Conservation (phyloP, 2,113 vertebrate genomes). For the Mionectes macconnelli region DNA sequence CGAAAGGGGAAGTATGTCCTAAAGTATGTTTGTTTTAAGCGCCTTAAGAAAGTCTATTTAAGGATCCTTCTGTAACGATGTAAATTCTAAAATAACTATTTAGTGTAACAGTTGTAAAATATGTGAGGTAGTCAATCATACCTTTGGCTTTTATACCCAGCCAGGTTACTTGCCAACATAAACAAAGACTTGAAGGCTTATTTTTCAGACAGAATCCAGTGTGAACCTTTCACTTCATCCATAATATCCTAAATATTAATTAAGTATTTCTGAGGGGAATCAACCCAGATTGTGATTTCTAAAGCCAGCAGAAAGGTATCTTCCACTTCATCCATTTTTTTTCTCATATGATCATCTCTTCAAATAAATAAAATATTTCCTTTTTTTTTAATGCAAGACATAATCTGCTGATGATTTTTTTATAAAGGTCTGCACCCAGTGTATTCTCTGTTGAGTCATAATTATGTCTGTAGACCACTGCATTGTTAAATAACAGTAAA, state of each 20-base stretch:
- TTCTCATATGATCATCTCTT: rapidly evolving
- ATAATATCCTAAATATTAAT: slow-evolving; percentile 4
- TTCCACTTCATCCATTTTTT: neutral
- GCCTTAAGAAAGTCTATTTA: slow-evolving; percentile 23
- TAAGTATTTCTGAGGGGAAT: slow-evolving; percentile 11
- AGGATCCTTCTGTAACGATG: slow-evolving; percentile 28
- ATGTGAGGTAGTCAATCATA: slow-evolving; percentile 41
- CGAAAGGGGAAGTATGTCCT: slow-evolving; percentile 15
- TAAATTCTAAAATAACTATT: slow-evolving; percentile 42
- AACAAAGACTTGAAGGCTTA: slow-evolving; percentile 52
- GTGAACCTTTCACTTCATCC: slow-evolving; percentile 35
- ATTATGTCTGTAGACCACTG: neutral
- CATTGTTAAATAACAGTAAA: neutral
- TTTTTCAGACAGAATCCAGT: slow-evolving; percentile 27
- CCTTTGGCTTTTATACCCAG: slow-evolving; percentile 37
- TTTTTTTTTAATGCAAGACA: neutral
- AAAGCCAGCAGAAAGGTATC: neutral
- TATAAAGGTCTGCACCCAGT: neutral
- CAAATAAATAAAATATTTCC: neutral
- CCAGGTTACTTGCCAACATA: slow-evolving; percentile 42
- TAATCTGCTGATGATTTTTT: neutral
- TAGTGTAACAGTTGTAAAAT: slow-evolving; percentile 48
- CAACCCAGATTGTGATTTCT: neutral
- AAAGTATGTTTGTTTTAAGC: slow-evolving; percentile 18
- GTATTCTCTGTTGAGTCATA: neutral